phyloP scores from a whole-genome alignment of 2,797 vertebrate genomes.

The Notamacropus eugenii region DNA sequence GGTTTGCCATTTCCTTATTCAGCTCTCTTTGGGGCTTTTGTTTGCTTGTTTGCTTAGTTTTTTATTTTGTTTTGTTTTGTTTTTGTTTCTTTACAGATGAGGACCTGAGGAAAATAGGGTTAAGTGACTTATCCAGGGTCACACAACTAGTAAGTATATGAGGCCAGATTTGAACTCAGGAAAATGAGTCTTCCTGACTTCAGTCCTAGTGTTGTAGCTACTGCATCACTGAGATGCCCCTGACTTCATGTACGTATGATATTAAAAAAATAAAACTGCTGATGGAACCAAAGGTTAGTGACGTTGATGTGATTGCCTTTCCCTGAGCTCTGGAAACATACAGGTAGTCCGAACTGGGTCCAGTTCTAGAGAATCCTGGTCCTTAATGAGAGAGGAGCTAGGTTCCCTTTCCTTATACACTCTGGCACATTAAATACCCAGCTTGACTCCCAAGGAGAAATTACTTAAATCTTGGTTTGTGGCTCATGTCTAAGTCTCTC shows the following conservation, averaged over 20 bases:
- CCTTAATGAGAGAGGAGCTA: background rate
- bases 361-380: background rate
- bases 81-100: no score
- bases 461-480: background rate
- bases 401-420: background rate
- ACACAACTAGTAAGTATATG: background rate
- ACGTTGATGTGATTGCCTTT: background rate
- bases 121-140: background rate
- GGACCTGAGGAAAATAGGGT: background rate
- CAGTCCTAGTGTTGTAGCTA: background rate
- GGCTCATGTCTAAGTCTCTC: background rate
- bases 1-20: no score
- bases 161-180: background rate
- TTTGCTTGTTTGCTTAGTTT: no score
- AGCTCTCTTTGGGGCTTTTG: no score
- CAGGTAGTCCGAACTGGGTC: background rate
- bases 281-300: background rate
- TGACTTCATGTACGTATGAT: background rate
- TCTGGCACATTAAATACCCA: background rate
- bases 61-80: no score
- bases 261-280: background rate
- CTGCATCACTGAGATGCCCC: background rate
- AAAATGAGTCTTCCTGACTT: background rate
- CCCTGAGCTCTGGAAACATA: background rate
- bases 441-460: background rate